A percentile compares a stretch with the other conserved stretches of the same genome.
Conservation (phyloP, 1,140 invertebrate species). For the Pemphigus obesinymphae region DNA sequence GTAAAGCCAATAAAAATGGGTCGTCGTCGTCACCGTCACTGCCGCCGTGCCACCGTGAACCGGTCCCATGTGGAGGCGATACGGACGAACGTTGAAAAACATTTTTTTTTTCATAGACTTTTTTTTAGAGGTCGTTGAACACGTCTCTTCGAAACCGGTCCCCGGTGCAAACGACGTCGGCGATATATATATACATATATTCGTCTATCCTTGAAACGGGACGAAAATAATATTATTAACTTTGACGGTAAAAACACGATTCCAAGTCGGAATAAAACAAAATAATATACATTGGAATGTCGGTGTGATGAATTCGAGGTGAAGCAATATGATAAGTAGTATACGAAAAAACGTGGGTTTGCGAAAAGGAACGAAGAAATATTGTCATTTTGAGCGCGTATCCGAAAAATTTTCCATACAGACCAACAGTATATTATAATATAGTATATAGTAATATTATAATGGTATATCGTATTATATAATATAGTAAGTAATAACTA, state of each 20-base stretch:
- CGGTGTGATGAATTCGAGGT: not conserved
- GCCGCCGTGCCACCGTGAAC: constrained; percentile 13
- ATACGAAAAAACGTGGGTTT: too few relatives aligned
- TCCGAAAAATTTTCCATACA: too few relatives aligned
- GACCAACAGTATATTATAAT: too few relatives aligned
- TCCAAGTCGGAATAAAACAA: not conserved
- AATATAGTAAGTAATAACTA: too few relatives aligned
- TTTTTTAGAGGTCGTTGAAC: constrained; percentile 41
- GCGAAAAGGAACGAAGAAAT: too few relatives aligned
- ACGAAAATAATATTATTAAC: constrained; percentile 17
- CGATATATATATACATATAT: not conserved
- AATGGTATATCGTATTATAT: too few relatives aligned
- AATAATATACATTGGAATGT: not conserved
- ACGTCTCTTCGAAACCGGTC: constrained; percentile 35
- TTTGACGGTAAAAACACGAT: not conserved
- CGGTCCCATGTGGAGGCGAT: constrained; percentile 22
- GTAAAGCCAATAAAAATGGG: constrained; percentile 40
- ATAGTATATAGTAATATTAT: too few relatives aligned
- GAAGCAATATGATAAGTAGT: too few relatives aligned
- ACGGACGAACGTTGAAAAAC: constrained; percentile 26
- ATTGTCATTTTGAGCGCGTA: too few relatives aligned
- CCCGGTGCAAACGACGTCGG: not conserved
- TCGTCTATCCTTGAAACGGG: constrained; percentile 13
- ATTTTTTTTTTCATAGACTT: constrained; percentile 22
- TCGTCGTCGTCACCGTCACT: not conserved